These are phyloP conservation scores for Lepus europaeus DNA, from an alignment of 2,113 vertebrate genomes.

Conservation along the genomic window DNA sequence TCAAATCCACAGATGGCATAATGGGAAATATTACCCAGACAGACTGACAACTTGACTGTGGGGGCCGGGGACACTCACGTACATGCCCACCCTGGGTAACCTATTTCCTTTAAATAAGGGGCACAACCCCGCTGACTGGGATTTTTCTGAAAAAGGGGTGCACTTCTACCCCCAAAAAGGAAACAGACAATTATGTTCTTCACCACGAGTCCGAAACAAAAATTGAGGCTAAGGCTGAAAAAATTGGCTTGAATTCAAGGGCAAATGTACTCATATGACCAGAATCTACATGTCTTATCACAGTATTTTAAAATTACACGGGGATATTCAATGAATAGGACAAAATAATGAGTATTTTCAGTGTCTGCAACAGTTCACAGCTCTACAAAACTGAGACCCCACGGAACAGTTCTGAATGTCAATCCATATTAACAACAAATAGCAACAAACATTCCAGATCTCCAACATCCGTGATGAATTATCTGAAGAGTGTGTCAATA, in stretches of 20 bases:
- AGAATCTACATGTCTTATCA: not conserved
- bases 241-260: conserved; percentile 21
- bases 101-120: conserved; percentile 46
- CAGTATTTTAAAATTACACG: not conserved
- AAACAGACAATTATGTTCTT: conserved; percentile 59
- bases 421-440: not conserved
- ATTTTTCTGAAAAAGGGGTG: conserved; percentile 61
- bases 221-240: conserved; percentile 8
- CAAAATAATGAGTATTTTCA: not conserved
- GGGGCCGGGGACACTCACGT: not conserved
- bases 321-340: not conserved
- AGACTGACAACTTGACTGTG: not conserved
- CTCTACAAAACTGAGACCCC: not conserved
- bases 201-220: conserved; percentile 38
- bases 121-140: conserved; percentile 39
- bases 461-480: not conserved
- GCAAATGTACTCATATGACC: conserved; percentile 34
- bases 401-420: not conserved
- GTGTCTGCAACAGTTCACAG: not conserved
- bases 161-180: conserved; percentile 55
- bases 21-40: not conserved
- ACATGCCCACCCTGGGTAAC: not conserved
- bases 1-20: not conserved
- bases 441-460: not conserved
- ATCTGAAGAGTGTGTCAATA: not conserved